Conservation (phyloP, 2,888 invertebrate genomes). For the Microctonus brassicae region DNA sequence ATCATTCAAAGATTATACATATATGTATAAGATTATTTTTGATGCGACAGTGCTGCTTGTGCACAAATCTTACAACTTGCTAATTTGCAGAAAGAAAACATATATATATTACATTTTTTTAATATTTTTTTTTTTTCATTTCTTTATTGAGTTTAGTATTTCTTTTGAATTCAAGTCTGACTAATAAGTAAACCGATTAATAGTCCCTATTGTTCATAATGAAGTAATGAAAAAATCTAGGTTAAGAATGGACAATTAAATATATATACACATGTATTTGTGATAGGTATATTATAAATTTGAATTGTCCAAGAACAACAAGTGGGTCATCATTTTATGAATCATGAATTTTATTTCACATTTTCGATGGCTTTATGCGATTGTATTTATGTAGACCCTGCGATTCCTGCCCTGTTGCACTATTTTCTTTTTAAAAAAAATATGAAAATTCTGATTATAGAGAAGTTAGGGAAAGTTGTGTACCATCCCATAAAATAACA, state of each 20-base stretch:
- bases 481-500: neutral
- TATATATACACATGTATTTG: neutral
- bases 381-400: neutral
- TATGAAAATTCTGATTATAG: neutral
- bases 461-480: neutral
- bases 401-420: neutral
- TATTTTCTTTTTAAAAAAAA: neutral
- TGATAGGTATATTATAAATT: neutral
- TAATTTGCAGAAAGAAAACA: neutral
- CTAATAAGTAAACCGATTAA: neutral
- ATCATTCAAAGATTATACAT: neutral
- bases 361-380: neutral
- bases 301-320: neutral
- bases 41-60: neutral
- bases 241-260: neutral
- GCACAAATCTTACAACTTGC: neutral
- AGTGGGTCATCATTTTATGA: neutral
- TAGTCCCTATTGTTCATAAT: neutral
- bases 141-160: neutral
- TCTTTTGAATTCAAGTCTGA: neutral
- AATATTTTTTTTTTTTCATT: neutral
- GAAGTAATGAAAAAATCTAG: neutral
- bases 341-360: neutral
- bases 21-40: too few relatives aligned
- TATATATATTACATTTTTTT: neutral